Percentiles rank a stretch among this genome's conserved stretches.
These are phyloP conservation scores for Trichonephila clavata DNA, from an alignment of 1,140 invertebrate species.

Conservation along the genomic window DNA sequence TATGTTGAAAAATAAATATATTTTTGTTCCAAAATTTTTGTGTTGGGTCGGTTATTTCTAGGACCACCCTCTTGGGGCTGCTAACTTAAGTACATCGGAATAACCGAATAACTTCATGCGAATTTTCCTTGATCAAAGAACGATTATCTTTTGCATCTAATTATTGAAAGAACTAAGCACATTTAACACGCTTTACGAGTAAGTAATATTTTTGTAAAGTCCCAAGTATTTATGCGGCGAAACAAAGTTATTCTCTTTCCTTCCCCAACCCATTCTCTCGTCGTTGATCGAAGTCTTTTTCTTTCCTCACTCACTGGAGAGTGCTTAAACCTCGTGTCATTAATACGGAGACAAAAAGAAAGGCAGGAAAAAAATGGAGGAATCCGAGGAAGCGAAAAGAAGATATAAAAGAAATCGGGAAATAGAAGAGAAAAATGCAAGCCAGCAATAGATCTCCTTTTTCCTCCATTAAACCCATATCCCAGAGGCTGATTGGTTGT, in stretches of 20 bases:
- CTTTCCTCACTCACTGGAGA: neutral
- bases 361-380: neutral
- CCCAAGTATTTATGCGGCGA: too few relatives aligned
- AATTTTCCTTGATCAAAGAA: too few relatives aligned
- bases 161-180: too few relatives aligned
- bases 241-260: neutral
- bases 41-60: too few relatives aligned
- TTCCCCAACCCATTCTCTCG: neutral
- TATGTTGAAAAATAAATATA: too few relatives aligned
- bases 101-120: too few relatives aligned
- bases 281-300: neutral
- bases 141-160: too few relatives aligned
- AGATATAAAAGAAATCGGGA: neutral
- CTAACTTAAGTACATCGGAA: too few relatives aligned
- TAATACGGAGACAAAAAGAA: constrained; percentile 20
- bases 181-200: too few relatives aligned
- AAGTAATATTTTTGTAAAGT: too few relatives aligned
- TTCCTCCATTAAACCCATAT: constrained; percentile 60
- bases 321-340: constrained; percentile 32
- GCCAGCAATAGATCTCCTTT: constrained; percentile 55
- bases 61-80: too few relatives aligned
- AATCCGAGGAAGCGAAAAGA: neutral
- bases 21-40: too few relatives aligned
- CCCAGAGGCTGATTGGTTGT: constrained; percentile 72
- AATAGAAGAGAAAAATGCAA: constrained; percentile 29